phyloP scores from a whole-genome alignment of 2,113 vertebrate genomes.

The Misgurnus mizolepis region DNA sequence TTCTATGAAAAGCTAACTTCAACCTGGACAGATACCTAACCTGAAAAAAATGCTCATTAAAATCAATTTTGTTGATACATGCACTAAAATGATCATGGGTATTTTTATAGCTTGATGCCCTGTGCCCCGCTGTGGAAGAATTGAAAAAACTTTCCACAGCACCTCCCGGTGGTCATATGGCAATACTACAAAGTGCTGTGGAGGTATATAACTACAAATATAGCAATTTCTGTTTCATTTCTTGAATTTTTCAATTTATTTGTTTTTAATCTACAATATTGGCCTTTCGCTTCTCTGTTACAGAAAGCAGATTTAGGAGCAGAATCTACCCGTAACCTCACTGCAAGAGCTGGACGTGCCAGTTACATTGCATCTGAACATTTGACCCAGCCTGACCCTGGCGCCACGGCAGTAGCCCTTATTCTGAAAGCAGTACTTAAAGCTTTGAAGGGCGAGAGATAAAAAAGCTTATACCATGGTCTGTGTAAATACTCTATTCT shows the following conservation, averaged over 20 bases:
- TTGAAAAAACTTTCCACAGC: slow-evolving; percentile 72
- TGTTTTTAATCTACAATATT: neutral
- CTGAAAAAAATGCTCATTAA: too few relatives aligned
- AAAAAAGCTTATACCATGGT: neutral
- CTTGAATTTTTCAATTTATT: neutral
- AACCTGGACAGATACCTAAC: too few relatives aligned
- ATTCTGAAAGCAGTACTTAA: slow-evolving; percentile 79
- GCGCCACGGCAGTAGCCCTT: slow-evolving; percentile 80
- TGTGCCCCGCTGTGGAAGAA: slow-evolving; percentile 82
- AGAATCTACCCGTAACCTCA: slow-evolving; percentile 82
- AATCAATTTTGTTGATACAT: too few relatives aligned
- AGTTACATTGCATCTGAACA: slow-evolving; percentile 84
- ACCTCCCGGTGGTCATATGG: slow-evolving; percentile 67
- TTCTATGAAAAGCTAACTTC: too few relatives aligned
- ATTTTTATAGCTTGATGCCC: slow-evolving; percentile 79
- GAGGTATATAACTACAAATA: slow-evolving; percentile 75
- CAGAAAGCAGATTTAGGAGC: slow-evolving; percentile 82
- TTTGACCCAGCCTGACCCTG: slow-evolving; percentile 84
- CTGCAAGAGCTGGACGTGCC: slow-evolving; percentile 86
- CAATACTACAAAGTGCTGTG: slow-evolving; percentile 74
- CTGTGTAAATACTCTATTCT: too few relatives aligned
- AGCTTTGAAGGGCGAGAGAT: slow-evolving; percentile 62
- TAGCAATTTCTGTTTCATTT: too few relatives aligned
- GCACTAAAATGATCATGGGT: too few relatives aligned
- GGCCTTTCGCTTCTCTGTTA: neutral